phyloP scores from a whole-genome alignment of 2,888 invertebrate species.

The Apamea epomidion region DNA sequence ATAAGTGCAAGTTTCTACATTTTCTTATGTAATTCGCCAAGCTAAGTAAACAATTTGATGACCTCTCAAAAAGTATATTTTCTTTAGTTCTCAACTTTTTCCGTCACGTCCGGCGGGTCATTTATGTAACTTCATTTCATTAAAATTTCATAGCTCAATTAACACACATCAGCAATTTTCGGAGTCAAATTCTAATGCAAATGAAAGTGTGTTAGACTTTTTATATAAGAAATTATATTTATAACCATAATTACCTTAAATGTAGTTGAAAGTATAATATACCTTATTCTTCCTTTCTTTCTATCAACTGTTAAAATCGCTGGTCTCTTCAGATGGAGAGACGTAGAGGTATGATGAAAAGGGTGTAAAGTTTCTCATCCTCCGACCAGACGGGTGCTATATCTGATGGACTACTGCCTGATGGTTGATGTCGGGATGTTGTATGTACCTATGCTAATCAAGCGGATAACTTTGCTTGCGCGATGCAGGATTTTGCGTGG shows the following conservation, averaged over 20 bases:
- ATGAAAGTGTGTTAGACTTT: constrained; percentile 30
- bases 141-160: constrained; percentile 18
- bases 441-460: neutral
- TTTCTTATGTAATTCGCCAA: neutral
- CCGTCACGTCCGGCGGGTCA: neutral
- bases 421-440: neutral
- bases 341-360: neutral
- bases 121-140: constrained; percentile 21
- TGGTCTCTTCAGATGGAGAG: neutral
- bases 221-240: constrained; percentile 30
- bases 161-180: constrained; percentile 2
- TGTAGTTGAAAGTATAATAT: constrained; percentile 6
- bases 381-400: neutral
- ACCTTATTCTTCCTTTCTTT: neutral
- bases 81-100: neutral
- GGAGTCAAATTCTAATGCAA: constrained; percentile 21
- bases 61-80: neutral
- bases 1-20: neutral
- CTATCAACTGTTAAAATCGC: neutral
- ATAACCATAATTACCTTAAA: constrained; percentile 5
- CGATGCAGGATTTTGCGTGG: neutral
- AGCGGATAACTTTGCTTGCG: neutral
- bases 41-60: neutral
- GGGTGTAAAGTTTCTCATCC: neutral
- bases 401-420: neutral